Conservation (phyloP, 2,888 invertebrate genomes). For the Troilus luridus region DNA sequence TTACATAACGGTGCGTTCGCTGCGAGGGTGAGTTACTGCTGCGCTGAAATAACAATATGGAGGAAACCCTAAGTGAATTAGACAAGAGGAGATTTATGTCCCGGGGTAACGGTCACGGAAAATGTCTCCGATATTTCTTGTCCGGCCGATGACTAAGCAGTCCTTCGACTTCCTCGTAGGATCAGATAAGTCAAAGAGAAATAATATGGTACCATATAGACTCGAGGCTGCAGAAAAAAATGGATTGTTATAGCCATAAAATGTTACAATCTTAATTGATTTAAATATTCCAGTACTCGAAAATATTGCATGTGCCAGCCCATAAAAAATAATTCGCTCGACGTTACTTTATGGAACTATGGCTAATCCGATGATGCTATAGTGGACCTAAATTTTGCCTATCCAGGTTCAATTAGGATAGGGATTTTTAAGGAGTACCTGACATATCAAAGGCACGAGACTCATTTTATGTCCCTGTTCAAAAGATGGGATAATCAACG, state of each 20-base stretch:
- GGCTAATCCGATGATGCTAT: too few species aligned
- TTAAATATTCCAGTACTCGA: neutral
- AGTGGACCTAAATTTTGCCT: too few species aligned
- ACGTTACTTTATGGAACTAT: too few species aligned
- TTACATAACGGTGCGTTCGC: constrained; percentile 39
- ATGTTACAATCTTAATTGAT: neutral
- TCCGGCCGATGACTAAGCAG: constrained; percentile 15
- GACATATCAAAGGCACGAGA: too few species aligned
- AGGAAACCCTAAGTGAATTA: constrained; percentile 49
- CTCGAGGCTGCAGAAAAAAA: neutral
- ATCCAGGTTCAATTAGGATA: too few species aligned
- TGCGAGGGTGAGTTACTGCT: constrained; percentile 24
- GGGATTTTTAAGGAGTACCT: too few species aligned
- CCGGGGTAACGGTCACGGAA: constrained; percentile 31
- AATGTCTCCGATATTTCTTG: constrained; percentile 34
- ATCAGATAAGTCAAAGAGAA: constrained; percentile 16
- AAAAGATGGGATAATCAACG: too few species aligned
- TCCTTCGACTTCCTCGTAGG: neutral
- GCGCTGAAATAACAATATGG: constrained; percentile 42
- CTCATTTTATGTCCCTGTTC: too few species aligned
- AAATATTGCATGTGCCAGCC: neutral
- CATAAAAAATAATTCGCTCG: too few species aligned
- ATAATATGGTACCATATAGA: neutral
- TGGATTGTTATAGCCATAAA: neutral
- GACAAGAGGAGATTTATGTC: constrained; percentile 11